Conservation (phyloP, 2,888 invertebrate genomes). For the Himalopsyche kuldschensis region DNA sequence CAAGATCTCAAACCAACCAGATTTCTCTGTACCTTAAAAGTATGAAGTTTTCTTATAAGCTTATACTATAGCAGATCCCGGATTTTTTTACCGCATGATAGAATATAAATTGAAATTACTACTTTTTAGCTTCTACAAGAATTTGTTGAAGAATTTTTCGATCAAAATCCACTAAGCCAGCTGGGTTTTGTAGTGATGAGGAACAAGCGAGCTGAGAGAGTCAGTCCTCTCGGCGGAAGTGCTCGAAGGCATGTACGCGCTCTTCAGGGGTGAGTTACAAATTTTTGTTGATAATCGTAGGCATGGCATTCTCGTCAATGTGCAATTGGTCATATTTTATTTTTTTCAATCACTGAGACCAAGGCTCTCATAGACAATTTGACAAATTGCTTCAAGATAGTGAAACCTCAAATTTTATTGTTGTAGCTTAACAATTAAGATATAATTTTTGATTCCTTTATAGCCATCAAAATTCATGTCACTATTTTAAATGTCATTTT, state of each 20-base stretch:
- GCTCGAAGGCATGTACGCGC: slow-evolving; percentile 77
- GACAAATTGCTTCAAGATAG: no score
- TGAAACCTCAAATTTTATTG: no score
- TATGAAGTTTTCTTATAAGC: slow-evolving; percentile 45
- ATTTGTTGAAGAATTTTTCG: slow-evolving; percentile 96
- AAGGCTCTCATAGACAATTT: no score
- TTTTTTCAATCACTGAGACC: no score
- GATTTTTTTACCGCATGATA: not conserved
- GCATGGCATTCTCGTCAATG: no score
- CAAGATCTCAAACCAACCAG: slow-evolving; percentile 95
- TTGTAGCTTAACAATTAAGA: no score
- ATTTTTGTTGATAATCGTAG: no score
- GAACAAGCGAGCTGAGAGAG: slow-evolving; percentile 91
- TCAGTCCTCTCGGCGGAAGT: slow-evolving; percentile 89
- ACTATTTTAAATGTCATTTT: slow-evolving; percentile 8
- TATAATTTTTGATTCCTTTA: no score
- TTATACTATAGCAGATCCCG: no score
- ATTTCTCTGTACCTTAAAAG: slow-evolving; percentile 84
- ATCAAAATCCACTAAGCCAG: slow-evolving; percentile 98
- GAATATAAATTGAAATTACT: not conserved
- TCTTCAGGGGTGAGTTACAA: slow-evolving; percentile 52
- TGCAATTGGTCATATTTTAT: no score
- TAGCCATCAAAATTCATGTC: no score
- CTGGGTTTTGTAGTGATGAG: slow-evolving; percentile 88
- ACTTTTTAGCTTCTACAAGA: slow-evolving; percentile 77